Evolutionary conservation across 2,888 invertebrate genomes (phyloP).

Genomic region (Tipula helvola): DNA sequence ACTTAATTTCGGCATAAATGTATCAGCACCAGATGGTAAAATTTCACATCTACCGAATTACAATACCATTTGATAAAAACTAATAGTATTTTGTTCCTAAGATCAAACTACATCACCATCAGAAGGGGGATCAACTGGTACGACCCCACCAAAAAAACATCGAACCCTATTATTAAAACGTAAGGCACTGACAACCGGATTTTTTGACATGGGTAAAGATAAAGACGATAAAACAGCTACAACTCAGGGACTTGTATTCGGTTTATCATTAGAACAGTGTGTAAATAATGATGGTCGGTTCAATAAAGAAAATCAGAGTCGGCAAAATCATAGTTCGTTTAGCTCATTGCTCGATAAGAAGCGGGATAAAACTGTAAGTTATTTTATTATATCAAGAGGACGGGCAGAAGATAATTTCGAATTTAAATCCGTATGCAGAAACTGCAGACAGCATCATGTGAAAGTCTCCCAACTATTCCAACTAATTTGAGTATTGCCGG

Average conservation of each 20-base stretch:
- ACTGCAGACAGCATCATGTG: constrained; percentile 49
- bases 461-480: constrained; percentile 44
- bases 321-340: constrained; percentile 49
- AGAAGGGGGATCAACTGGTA: not conserved
- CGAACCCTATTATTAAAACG: constrained; percentile 70
- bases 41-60: constrained; percentile 12
- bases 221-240: constrained; percentile 48
- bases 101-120: not conserved
- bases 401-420: not conserved
- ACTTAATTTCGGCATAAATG: constrained; percentile 67
- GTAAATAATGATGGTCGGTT: constrained; percentile 56
- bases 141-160: constrained; percentile 51
- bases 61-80: too few species aligned
- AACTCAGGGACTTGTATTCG: constrained; percentile 62
- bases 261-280: constrained; percentile 71
- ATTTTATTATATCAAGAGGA: not conserved
- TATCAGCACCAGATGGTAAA: constrained; percentile 72
- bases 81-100: not conserved
- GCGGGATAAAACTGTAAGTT: not conserved
- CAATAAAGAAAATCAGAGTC: constrained; percentile 19
- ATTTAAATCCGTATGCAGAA: not conserved
- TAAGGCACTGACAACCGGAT: constrained; percentile 77
- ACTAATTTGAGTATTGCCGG: constrained; percentile 12
- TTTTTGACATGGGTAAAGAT: constrained; percentile 60
- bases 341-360: constrained; percentile 42